phyloP scores from a whole-genome alignment of 2,113 vertebrate genomes.

The Stomatorhinus ivindoensis region DNA sequence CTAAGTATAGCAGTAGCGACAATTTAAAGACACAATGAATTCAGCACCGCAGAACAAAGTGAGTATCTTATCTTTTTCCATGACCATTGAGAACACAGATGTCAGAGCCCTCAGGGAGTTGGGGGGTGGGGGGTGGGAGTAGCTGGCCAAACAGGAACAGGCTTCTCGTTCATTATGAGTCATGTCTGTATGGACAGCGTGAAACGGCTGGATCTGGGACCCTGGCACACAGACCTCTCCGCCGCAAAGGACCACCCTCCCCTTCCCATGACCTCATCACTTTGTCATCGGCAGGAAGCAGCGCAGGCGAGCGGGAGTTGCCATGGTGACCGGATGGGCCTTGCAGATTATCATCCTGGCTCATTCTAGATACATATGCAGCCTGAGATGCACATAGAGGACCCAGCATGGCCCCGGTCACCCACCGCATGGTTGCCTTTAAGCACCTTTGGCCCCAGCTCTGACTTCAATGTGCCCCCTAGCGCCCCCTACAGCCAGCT shows the following conservation, averaged over 20 bases:
- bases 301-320: constrained; percentile 3
- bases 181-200: background rate
- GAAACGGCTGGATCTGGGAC: background rate
- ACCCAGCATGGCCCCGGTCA: background rate
- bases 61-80: background rate
- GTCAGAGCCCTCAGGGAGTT: background rate
- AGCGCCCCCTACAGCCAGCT: background rate
- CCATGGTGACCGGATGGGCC: background rate
- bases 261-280: constrained; percentile 11
- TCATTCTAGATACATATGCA: background rate
- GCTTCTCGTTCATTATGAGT: background rate
- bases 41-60: background rate
- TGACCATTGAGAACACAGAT: background rate
- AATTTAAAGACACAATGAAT: background rate
- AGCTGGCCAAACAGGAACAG: background rate
- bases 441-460: background rate
- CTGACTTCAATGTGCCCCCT: background rate
- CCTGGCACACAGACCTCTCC: background rate
- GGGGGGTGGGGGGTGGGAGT: background rate
- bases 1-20: background rate
- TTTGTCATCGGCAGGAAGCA: background rate
- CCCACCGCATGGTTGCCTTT: background rate
- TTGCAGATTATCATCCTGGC: background rate
- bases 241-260: background rate
- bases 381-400: background rate